Evolutionary conservation across 2,888 invertebrate species (phyloP).

Genomic region (Stenodera caucasica): DNA sequence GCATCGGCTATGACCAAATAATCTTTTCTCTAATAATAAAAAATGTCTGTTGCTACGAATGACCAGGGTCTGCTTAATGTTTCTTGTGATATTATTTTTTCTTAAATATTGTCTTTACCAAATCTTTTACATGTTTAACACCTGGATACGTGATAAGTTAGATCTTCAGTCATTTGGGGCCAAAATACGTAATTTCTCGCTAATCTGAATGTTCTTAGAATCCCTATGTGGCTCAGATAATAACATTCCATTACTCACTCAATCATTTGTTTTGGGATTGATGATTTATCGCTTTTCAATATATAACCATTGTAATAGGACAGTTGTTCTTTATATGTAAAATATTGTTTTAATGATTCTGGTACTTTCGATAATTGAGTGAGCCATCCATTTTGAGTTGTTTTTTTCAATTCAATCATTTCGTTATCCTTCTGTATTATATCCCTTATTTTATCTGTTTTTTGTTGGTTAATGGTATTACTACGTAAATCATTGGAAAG

Average conservation of each 20-base stretch:
- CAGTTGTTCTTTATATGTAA: not conserved
- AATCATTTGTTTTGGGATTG: not conserved
- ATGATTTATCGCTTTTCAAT: not conserved
- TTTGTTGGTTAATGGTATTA: not conserved
- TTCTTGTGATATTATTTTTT: too few relatives aligned
- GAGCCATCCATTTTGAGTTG: not conserved
- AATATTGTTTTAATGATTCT: not conserved
- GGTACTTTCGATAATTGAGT: not conserved
- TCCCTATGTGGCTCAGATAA: not conserved
- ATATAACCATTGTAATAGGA: not conserved
- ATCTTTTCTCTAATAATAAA: too few relatives aligned
- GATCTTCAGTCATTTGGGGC: not conserved
- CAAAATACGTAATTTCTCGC: not conserved
- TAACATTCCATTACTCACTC: not conserved
- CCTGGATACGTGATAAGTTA: not conserved
- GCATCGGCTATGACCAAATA: too few relatives aligned
- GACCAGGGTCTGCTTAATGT: too few relatives aligned
- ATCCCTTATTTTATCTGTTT: not conserved
- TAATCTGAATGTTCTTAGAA: not conserved
- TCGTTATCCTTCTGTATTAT: not conserved
- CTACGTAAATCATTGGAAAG: not conserved
- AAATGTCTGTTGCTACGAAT: too few relatives aligned
- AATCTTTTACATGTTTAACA: not conserved
- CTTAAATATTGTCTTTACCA: not conserved
- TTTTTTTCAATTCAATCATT: not conserved